These are phyloP conservation scores for Nerophis lumbriciformis DNA, from an alignment of 2,113 vertebrate genomes.

Conservation along the genomic window DNA sequence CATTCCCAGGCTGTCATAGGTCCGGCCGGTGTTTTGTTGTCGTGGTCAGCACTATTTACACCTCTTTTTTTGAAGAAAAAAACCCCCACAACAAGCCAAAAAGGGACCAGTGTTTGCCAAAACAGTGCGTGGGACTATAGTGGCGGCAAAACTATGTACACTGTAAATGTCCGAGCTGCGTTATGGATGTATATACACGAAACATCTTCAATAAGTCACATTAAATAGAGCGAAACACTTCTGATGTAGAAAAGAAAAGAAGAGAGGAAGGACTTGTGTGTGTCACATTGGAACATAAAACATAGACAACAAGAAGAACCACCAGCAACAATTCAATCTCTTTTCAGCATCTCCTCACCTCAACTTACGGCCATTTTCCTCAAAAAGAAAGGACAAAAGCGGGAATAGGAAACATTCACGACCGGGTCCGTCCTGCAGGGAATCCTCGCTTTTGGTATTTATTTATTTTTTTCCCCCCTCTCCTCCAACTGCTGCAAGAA, in stretches of 20 bases:
- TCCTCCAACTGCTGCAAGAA: slow-evolving; percentile 2
- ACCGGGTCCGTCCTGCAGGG: slow-evolving; percentile 28
- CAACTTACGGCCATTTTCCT: background rate
- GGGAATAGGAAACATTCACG: slow-evolving; percentile 60
- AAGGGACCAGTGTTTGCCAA: slow-evolving; percentile 36
- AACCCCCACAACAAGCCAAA: slow-evolving; percentile 1
- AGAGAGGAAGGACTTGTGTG: slow-evolving; percentile 23
- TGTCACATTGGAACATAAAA: slow-evolving; percentile 52
- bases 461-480: slow-evolving; percentile 20
- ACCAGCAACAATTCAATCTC: slow-evolving; percentile 49
- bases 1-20: slow-evolving; percentile 41
- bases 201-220: slow-evolving; percentile 52
- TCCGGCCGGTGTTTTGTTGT: slow-evolving; percentile 32
- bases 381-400: background rate
- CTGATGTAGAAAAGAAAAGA: slow-evolving; percentile 36
- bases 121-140: slow-evolving; percentile 50
- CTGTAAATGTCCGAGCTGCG: slow-evolving; percentile 26
- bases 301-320: slow-evolving; percentile 31
- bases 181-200: slow-evolving; percentile 29
- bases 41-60: slow-evolving; percentile 48
- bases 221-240: slow-evolving; percentile 59
- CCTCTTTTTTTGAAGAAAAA: background rate
- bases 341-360: slow-evolving; percentile 50
- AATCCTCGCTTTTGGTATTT: slow-evolving; percentile 42
- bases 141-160: slow-evolving; percentile 53